Percentiles rank a stretch among this genome's conserved stretches.
Conservation (phyloP, 2,888 invertebrate species). For the Drosophila affinis region DNA sequence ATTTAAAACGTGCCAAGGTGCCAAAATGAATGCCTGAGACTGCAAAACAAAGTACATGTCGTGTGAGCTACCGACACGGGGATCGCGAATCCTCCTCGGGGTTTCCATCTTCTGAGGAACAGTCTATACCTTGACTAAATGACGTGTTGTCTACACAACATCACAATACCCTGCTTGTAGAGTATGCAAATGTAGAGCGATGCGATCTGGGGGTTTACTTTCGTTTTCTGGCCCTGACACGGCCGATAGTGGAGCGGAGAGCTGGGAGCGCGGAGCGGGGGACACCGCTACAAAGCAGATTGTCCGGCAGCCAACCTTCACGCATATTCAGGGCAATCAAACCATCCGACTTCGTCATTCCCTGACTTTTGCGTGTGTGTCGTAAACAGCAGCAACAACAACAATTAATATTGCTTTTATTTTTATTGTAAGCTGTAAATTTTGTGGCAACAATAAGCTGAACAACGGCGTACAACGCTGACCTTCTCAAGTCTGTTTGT, state of each 20-base stretch:
- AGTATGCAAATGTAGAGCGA: slow-evolving; percentile 5
- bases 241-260: neutral
- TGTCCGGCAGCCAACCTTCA: slow-evolving; percentile 57
- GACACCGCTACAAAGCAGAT: slow-evolving; percentile 32
- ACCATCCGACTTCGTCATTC: slow-evolving; percentile 37
- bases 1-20: too few species aligned
- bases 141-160: neutral
- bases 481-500: slow-evolving; percentile 67
- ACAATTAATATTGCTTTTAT: slow-evolving; percentile 50
- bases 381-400: slow-evolving; percentile 30
- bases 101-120: too few species aligned
- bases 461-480: slow-evolving; percentile 41
- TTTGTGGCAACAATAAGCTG: slow-evolving; percentile 49
- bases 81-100: too few species aligned
- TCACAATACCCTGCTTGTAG: neutral
- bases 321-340: slow-evolving; percentile 35
- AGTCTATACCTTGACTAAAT: too few species aligned
- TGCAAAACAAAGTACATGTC: neutral
- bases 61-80: neutral
- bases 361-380: slow-evolving; percentile 10
- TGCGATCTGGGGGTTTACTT: slow-evolving; percentile 32
- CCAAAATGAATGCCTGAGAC: neutral
- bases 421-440: slow-evolving; percentile 69
- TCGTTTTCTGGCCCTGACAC: slow-evolving; percentile 43
- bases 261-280: too few species aligned